Conservation (phyloP, 2,888 invertebrate genomes). For the Zonitis immaculata region DNA sequence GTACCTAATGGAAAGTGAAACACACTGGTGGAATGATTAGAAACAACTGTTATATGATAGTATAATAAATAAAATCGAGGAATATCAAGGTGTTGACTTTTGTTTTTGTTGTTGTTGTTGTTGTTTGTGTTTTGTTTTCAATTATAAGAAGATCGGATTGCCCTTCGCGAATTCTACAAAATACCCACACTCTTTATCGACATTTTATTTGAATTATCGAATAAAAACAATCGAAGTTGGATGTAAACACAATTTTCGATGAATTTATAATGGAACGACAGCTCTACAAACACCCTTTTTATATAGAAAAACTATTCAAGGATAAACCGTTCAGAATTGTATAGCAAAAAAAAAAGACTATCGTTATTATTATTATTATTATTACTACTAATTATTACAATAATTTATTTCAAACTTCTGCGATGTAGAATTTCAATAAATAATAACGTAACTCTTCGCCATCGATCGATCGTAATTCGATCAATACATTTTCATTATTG, state of each 20-base stretch:
- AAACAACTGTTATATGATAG: background rate
- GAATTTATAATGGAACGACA: no score
- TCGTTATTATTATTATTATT: background rate
- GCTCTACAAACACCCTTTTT: background rate
- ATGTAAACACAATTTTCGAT: no score
- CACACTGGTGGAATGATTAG: background rate
- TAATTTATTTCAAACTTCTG: background rate
- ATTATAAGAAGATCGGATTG: background rate
- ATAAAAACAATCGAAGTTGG: no score
- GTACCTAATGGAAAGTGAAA: background rate
- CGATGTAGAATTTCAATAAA: background rate
- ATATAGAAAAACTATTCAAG: background rate
- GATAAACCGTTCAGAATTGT: background rate
- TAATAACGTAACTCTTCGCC: conserved; percentile 9
- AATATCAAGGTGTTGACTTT: background rate
- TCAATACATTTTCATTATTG: background rate
- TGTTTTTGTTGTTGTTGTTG: no score
- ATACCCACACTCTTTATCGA: background rate
- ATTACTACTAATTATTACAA: background rate
- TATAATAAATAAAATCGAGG: background rate
- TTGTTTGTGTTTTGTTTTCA: no score
- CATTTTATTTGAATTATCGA: no score
- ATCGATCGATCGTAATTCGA: background rate
- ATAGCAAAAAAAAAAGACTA: background rate
- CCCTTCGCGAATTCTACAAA: background rate